Conservation (phyloP, 2,888 invertebrate species). For the Malachius bipustulatus region DNA sequence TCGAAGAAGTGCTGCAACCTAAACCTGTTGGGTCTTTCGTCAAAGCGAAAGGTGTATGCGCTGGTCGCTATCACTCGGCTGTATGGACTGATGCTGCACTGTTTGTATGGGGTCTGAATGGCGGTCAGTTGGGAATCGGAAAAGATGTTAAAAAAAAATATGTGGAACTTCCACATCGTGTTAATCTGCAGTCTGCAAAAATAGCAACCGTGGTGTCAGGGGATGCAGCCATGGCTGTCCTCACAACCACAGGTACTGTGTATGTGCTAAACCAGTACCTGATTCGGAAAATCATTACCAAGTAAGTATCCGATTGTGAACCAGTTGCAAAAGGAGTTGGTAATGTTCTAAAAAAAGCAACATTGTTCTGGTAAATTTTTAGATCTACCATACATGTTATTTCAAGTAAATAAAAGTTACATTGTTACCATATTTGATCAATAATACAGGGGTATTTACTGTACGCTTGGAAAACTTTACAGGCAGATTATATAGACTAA, state of each 20-base stretch:
- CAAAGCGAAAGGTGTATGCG: slow-evolving; percentile 44
- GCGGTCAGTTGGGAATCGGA: slow-evolving; percentile 75
- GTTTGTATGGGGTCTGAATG: slow-evolving; percentile 72
- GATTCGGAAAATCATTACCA: slow-evolving; percentile 57
- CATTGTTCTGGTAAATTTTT: too few relatives aligned
- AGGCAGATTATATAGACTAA: too few relatives aligned
- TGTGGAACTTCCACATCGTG: slow-evolving; percentile 20
- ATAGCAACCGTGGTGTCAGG: slow-evolving; percentile 44
- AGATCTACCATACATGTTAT: too few relatives aligned
- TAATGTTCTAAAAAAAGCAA: too few relatives aligned
- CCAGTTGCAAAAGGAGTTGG: too few relatives aligned
- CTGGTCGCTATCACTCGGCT: slow-evolving; percentile 61
- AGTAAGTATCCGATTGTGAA: too few relatives aligned
- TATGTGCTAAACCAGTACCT: slow-evolving; percentile 58
- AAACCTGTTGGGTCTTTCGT: slow-evolving; percentile 32
- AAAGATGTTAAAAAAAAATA: too few relatives aligned
- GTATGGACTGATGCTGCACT: slow-evolving; percentile 49
- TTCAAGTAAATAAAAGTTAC: too few relatives aligned
- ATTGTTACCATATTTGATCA: too few relatives aligned
- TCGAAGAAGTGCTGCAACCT: slow-evolving; percentile 38
- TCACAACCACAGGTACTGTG: slow-evolving; percentile 54
- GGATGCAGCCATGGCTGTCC: slow-evolving; percentile 56
- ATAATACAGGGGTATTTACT: too few relatives aligned
- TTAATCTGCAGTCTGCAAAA: too few relatives aligned
- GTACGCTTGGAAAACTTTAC: too few relatives aligned